phyloP scores from a whole-genome alignment of 2,797 vertebrate species.

The Microctenopoma steveboyesi region DNA sequence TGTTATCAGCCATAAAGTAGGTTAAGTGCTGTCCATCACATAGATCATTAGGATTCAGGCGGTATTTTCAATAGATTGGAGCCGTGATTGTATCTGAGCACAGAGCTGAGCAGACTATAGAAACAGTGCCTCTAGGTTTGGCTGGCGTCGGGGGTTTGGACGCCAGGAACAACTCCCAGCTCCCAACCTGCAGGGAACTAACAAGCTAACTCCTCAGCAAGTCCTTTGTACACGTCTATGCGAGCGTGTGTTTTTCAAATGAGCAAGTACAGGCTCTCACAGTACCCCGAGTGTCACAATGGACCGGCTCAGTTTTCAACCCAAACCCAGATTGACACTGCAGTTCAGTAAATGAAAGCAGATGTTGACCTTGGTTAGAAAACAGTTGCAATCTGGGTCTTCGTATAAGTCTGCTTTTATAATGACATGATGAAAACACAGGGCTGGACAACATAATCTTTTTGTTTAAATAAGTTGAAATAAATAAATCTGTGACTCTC shows the following conservation, averaged over 20 bases:
- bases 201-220: conserved; percentile 61
- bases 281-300: conserved; percentile 39
- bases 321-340: conserved; percentile 50
- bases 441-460: not conserved
- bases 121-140: conserved; percentile 70
- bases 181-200: conserved; percentile 68
- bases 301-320: conserved; percentile 57
- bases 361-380: conserved; percentile 57
- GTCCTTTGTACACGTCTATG: conserved; percentile 56
- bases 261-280: conserved; percentile 40
- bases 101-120: conserved; percentile 60
- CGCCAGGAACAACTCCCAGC: conserved; percentile 72
- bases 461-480: conserved; percentile 3
- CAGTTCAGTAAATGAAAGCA: conserved; percentile 70
- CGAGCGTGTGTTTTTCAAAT: conserved; percentile 47
- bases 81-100: conserved; percentile 65
- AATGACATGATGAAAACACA: conserved; percentile 3
- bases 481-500: not conserved
- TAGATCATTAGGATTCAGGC: conserved; percentile 49
- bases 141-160: conserved; percentile 60
- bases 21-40: conserved; percentile 42
- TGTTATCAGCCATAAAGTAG: conserved; percentile 36
- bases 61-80: conserved; percentile 35
- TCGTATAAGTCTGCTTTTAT: conserved; percentile 27
- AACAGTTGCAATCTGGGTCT: conserved; percentile 39